Conservation (phyloP, 2,113 vertebrate species). For the Cebus imitator region DNA sequence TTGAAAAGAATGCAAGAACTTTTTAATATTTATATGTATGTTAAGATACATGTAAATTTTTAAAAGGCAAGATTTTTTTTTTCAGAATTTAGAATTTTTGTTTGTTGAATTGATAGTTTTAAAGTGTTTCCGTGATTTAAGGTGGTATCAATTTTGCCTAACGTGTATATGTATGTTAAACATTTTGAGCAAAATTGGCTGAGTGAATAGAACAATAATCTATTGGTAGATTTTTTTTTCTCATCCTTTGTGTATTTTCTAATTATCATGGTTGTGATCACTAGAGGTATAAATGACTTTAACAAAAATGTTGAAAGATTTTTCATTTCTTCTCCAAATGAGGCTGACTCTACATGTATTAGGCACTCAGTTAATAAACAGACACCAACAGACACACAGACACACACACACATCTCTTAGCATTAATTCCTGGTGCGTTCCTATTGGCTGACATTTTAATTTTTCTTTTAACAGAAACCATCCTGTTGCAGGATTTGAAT, state of each 20-base stretch:
- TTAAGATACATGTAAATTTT: neutral
- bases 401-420: neutral
- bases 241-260: neutral
- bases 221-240: neutral
- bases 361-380: neutral
- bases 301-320: neutral
- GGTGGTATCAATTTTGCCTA: neutral
- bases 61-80: neutral
- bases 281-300: neutral
- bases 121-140: neutral
- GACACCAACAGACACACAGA: rapidly evolving
- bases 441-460: neutral
- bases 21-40: neutral
- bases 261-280: neutral
- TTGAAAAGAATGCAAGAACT: neutral
- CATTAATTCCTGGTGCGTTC: neutral
- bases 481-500: neutral
- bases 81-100: neutral
- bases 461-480: neutral
- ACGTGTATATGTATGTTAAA: neutral
- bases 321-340: neutral
- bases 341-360: neutral
- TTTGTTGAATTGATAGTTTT: neutral
- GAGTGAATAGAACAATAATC: neutral
- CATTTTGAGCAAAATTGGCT: neutral